A percentile compares a stretch with the other conserved stretches of the same genome.
phyloP scores from a whole-genome alignment of 2,888 invertebrate species.

The Ornithoptera alexandrae region DNA sequence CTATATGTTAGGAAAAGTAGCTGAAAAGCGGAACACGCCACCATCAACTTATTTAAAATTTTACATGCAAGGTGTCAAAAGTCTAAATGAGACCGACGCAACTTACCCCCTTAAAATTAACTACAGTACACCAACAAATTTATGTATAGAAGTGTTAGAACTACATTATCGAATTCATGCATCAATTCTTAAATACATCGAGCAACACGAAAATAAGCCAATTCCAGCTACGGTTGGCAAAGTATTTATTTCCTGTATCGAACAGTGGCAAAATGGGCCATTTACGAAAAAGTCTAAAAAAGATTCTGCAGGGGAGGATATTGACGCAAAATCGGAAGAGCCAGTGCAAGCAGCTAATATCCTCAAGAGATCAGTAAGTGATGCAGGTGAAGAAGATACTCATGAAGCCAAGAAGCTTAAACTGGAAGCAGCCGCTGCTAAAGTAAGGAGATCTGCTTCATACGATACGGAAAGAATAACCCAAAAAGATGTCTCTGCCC shows the following conservation, averaged over 20 bases:
- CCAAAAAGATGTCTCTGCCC: constrained; percentile 38
- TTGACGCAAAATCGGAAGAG: constrained; percentile 46
- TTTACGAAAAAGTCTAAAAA: constrained; percentile 63
- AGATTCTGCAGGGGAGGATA: constrained; percentile 49
- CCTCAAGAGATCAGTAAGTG: constrained; percentile 71
- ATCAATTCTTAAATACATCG: constrained; percentile 92
- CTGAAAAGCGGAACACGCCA: constrained; percentile 90
- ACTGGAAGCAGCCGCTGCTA: constrained; percentile 68
- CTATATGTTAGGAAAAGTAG: constrained; percentile 97
- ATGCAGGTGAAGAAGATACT: constrained; percentile 70
- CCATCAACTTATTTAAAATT: constrained; percentile 87
- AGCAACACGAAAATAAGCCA: constrained; percentile 86
- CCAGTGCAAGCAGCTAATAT: constrained; percentile 71
- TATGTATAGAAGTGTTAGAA: constrained; percentile 94
- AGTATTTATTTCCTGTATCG: constrained; percentile 80
- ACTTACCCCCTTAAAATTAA: constrained; percentile 92
- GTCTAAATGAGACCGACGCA: constrained; percentile 88
- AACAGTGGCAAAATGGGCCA: constrained; percentile 69
- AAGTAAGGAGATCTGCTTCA: constrained; percentile 69
- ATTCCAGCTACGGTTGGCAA: constrained; percentile 81
- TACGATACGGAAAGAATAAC: constrained; percentile 64
- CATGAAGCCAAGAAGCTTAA: constrained; percentile 65
- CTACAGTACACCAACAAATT: constrained; percentile 89
- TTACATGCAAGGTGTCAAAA: constrained; percentile 88
- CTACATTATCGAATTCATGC: constrained; percentile 91